Conservation (phyloP, 37 sponge, comb jelly and placozoan genomes). For the Bolinopsis microptera region DNA sequence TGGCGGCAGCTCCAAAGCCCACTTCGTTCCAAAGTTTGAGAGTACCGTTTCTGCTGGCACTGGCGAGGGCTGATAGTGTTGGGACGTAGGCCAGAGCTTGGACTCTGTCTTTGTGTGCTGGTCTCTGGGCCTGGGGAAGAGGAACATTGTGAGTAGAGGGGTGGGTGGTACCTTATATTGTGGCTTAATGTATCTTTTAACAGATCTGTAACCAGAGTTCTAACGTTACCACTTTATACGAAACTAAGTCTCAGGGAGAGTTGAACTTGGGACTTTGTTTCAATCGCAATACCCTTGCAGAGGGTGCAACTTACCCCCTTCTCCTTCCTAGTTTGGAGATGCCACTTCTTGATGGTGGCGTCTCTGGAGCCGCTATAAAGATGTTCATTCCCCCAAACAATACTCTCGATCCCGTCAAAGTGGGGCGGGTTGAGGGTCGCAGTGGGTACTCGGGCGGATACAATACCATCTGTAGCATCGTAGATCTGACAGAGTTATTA, state of each 20-base stretch:
- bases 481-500: slow-evolving; percentile 16
- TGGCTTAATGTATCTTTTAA: too few relatives aligned
- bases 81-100: slow-evolving; percentile 46
- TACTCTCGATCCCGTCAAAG: slow-evolving; percentile 36
- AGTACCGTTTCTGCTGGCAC: slow-evolving; percentile 45
- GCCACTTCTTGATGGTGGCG: slow-evolving; percentile 56
- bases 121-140: slow-evolving; percentile 43
- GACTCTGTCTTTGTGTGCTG: slow-evolving; percentile 37
- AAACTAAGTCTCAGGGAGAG: too few relatives aligned
- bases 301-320: slow-evolving; percentile 41
- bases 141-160: neutral
- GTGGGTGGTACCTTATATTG: too few relatives aligned
- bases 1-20: neutral
- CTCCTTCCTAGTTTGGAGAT: slow-evolving; percentile 34
- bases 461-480: slow-evolving; percentile 59
- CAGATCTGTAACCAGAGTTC: too few relatives aligned
- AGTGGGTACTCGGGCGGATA: slow-evolving; percentile 20
- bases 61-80: neutral
- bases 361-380: slow-evolving; percentile 49
- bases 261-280: too few relatives aligned
- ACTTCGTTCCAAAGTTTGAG: slow-evolving; percentile 30
- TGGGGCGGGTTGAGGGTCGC: slow-evolving; percentile 63
- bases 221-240: too few relatives aligned
- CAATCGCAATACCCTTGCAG: too few relatives aligned
- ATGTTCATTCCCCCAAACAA: slow-evolving; percentile 32